A percentile compares a stretch with the other conserved stretches of the same genome.
phyloP scores from a whole-genome alignment of 1,140 invertebrate species.

The Xylocopa sonorina region DNA sequence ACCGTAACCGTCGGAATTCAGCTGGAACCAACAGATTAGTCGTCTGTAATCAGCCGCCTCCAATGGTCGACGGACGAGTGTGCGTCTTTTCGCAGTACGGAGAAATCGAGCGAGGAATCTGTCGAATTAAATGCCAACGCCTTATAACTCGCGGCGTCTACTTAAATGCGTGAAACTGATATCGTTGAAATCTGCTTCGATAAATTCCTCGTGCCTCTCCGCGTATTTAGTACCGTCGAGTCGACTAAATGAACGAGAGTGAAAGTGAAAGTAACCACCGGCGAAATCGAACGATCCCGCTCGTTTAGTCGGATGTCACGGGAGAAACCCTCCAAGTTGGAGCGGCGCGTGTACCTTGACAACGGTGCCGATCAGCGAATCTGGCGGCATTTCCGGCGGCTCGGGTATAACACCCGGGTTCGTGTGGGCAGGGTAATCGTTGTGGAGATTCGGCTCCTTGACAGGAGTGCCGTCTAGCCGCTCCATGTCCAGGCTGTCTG shows the following conservation, averaged over 20 bases:
- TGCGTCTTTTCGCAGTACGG: too few relatives aligned
- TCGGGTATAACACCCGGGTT: conserved; percentile 84
- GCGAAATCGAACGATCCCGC: too few relatives aligned
- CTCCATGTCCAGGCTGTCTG: conserved; percentile 81
- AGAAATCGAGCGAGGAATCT: too few relatives aligned
- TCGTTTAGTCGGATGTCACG: not conserved
- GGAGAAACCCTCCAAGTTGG: not conserved
- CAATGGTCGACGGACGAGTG: too few relatives aligned
- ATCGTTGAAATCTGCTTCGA: too few relatives aligned
- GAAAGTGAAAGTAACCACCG: not conserved
- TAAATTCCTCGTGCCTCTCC: too few relatives aligned
- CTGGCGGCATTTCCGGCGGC: conserved; percentile 83
- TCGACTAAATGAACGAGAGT: not conserved
- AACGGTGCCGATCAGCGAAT: conserved; percentile 90
- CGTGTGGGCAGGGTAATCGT: conserved; percentile 81
- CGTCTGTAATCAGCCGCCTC: too few relatives aligned
- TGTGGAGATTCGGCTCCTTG: conserved; percentile 80
- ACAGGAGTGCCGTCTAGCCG: conserved; percentile 80
- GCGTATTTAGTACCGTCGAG: not conserved
- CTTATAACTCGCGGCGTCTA: too few relatives aligned
- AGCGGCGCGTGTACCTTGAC: conserved; percentile 88
- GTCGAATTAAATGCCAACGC: too few relatives aligned
- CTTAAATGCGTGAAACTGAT: too few relatives aligned
- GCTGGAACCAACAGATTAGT: conserved; percentile 77
- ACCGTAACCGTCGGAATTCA: conserved; percentile 90